Conservation (phyloP, 2,113 vertebrate species). For the Australoheros scitulus region DNA sequence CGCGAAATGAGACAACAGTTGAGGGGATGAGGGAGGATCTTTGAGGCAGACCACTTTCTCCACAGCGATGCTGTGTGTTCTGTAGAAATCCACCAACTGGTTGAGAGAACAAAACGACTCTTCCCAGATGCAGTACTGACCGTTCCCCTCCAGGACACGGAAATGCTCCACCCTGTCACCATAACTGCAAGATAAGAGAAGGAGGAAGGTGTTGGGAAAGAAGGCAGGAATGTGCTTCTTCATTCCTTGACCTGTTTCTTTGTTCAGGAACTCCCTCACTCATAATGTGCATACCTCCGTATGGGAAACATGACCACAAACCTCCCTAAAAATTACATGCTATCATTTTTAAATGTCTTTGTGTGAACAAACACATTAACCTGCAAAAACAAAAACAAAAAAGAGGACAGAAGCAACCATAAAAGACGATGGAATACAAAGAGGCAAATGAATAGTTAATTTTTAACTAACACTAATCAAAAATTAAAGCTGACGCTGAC, state of each 20-base stretch:
- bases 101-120: constrained; percentile 91
- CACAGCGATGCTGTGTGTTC: constrained; percentile 82
- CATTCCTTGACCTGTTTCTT: background rate
- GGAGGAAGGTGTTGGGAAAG: background rate
- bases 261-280: background rate
- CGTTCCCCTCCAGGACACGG: constrained; percentile 85
- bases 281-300: background rate
- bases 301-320: background rate
- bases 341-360: background rate
- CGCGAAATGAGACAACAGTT: constrained; percentile 14
- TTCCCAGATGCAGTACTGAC: constrained; percentile 94
- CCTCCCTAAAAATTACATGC: background rate
- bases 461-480: background rate
- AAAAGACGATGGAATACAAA: background rate
- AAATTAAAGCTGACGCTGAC: background rate
- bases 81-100: constrained; percentile 90
- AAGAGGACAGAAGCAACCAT: background rate
- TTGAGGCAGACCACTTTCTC: constrained; percentile 84
- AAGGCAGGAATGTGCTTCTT: background rate
- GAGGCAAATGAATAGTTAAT: background rate
- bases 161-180: constrained; percentile 90
- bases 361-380: background rate
- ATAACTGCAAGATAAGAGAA: constrained; percentile 72
- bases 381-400: background rate
- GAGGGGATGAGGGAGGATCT: constrained; percentile 62